phyloP scores from a whole-genome alignment of 1,140 invertebrate genomes.

The Cylas formicarius region DNA sequence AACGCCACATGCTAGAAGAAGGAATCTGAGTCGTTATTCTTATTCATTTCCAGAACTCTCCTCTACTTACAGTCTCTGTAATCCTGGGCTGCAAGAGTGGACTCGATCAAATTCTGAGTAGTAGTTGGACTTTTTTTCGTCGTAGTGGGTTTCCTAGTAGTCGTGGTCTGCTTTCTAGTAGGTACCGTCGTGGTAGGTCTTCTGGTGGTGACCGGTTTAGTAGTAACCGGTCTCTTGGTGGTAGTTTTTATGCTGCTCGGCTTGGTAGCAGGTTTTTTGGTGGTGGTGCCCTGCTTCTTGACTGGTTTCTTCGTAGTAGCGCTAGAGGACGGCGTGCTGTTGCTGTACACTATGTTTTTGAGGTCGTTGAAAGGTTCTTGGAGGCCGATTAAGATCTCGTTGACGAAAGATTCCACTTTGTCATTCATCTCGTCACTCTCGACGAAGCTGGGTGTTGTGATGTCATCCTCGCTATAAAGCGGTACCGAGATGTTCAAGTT shows the following conservation, averaged over 20 bases:
- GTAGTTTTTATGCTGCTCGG: constrained; percentile 25
- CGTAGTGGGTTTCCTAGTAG: constrained; percentile 41
- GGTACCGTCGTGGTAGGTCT: constrained; percentile 30
- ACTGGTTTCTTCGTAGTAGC: constrained; percentile 43
- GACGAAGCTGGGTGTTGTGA: constrained; percentile 62
- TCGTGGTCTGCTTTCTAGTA: constrained; percentile 39
- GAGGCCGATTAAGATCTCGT: constrained; percentile 72
- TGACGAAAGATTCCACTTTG: constrained; percentile 73
- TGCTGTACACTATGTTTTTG: constrained; percentile 59
- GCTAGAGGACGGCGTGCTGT: constrained; percentile 35
- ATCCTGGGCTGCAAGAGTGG: constrained; percentile 45
- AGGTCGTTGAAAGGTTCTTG: constrained; percentile 73
- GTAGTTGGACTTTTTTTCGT: constrained; percentile 29
- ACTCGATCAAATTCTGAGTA: constrained; percentile 32
- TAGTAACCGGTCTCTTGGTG: constrained; percentile 32
- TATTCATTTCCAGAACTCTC: too few species aligned
- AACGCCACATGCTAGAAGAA: constrained; percentile 71
- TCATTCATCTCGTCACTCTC: constrained; percentile 67
- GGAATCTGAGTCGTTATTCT: too few species aligned
- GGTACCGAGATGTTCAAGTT: constrained; percentile 61
- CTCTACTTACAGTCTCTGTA: constrained; percentile 63
- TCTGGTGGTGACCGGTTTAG: constrained; percentile 18
- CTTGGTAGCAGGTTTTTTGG: constrained; percentile 33
- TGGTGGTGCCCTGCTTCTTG: constrained; percentile 36
- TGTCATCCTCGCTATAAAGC: constrained; percentile 47